Percentiles rank a stretch among this genome's conserved stretches.
These are phyloP conservation scores for Bergia sp. DNA, from an alignment of 92 coral and sea anemone genomes.

Conservation along the genomic window DNA sequence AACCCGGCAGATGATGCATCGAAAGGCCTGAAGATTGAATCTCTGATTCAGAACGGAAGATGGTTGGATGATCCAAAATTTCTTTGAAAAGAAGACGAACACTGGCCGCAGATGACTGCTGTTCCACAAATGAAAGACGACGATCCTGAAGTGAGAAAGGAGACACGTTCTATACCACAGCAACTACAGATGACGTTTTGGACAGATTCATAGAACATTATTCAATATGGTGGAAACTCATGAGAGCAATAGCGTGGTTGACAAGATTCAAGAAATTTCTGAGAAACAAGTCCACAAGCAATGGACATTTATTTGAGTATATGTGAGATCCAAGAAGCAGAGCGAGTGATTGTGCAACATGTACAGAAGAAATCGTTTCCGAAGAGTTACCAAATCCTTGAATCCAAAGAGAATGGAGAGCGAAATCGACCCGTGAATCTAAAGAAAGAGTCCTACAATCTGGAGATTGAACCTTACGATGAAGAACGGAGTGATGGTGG, in stretches of 20 bases:
- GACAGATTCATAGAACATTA: background rate
- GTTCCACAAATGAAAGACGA: background rate
- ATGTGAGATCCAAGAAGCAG: slow-evolving; percentile 28
- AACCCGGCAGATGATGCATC: slow-evolving; percentile 61
- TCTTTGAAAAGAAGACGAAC: slow-evolving; percentile 41
- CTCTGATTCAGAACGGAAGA: slow-evolving; percentile 35
- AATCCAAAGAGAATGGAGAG: background rate
- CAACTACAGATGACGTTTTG: background rate
- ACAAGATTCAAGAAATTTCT: background rate
- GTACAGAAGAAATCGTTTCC: slow-evolving; percentile 13
- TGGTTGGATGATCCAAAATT: slow-evolving; percentile 43
- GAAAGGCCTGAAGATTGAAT: slow-evolving; percentile 39
- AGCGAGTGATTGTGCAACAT: slow-evolving; percentile 19
- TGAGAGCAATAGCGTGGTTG: background rate
- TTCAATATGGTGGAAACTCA: background rate
- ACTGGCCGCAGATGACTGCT: background rate
- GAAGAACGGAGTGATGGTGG: slow-evolving; percentile 27
- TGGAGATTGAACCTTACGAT: slow-evolving; percentile 1
- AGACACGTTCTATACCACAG: background rate
- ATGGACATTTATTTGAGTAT: background rate
- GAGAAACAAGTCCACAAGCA: background rate
- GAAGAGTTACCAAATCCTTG: slow-evolving; percentile 5
- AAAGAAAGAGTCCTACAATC: slow-evolving; percentile 9
- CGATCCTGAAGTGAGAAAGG: slow-evolving; percentile 1
- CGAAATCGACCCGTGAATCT: slow-evolving; percentile 20